These are phyloP conservation scores for Pseudochirops cupreus DNA, from an alignment of 2,797 vertebrate genomes.

Conservation along the genomic window DNA sequence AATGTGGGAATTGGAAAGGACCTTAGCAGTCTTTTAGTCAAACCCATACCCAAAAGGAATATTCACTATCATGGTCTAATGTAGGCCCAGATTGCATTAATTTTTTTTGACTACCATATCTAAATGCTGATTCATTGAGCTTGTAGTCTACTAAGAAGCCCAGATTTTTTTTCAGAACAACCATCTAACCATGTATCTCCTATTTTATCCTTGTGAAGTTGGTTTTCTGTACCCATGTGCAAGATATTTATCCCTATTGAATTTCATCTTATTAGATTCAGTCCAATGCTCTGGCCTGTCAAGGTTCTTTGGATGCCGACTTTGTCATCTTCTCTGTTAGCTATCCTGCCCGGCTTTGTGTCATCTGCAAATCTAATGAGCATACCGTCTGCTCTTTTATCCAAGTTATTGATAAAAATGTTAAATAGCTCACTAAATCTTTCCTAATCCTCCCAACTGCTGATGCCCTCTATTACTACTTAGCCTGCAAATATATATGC, in stretches of 20 bases:
- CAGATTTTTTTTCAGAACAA: neutral
- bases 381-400: neutral
- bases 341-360: neutral
- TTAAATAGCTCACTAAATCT: neutral
- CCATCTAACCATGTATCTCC: neutral
- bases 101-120: neutral
- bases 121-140: neutral
- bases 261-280: neutral
- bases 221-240: neutral
- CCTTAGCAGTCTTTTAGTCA: neutral
- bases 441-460: neutral
- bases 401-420: neutral
- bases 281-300: neutral
- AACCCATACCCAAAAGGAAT: neutral
- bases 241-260: neutral
- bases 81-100: neutral
- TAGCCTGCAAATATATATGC: neutral
- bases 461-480: neutral
- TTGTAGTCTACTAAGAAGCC: neutral
- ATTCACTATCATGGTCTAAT: neutral
- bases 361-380: neutral
- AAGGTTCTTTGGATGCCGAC: neutral
- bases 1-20: neutral
- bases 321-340: neutral
- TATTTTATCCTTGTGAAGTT: neutral